phyloP scores from a whole-genome alignment of 2,797 vertebrate genomes.

The Hippoglossus hippoglossus region DNA sequence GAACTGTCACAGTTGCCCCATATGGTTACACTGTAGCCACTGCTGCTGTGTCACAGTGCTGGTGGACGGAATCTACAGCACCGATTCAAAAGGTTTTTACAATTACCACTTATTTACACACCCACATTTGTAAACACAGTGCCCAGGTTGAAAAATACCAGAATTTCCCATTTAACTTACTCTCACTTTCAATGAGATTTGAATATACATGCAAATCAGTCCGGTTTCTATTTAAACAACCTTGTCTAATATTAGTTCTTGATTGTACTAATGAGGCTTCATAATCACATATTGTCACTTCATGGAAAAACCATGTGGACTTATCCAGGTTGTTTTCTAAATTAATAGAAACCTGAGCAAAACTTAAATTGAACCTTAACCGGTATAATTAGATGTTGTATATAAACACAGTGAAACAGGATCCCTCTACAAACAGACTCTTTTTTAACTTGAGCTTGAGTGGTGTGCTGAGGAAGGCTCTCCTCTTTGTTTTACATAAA shows the following conservation, averaged over 20 bases:
- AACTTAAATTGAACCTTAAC: background rate
- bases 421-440: background rate
- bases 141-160: too few relatives aligned
- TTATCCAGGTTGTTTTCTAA: background rate
- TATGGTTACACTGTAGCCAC: too few relatives aligned
- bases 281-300: background rate
- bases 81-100: too few relatives aligned
- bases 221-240: background rate
- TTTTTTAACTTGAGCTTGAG: background rate
- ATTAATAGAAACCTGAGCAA: slow-evolving; percentile 13
- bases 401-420: slow-evolving; percentile 3
- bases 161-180: too few relatives aligned
- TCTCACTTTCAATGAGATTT: too few relatives aligned
- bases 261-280: background rate
- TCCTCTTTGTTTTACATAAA: background rate
- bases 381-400: background rate
- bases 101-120: too few relatives aligned
- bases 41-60: too few relatives aligned
- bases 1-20: too few relatives aligned
- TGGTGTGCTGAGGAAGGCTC: background rate
- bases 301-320: too few relatives aligned
- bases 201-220: too few relatives aligned
- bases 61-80: too few relatives aligned
- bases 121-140: too few relatives aligned
- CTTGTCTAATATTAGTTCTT: background rate